Percentiles rank a stretch among this genome's conserved stretches.
phyloP scores from a whole-genome alignment of 2,888 invertebrate genomes.

The Epsilonema sp. region DNA sequence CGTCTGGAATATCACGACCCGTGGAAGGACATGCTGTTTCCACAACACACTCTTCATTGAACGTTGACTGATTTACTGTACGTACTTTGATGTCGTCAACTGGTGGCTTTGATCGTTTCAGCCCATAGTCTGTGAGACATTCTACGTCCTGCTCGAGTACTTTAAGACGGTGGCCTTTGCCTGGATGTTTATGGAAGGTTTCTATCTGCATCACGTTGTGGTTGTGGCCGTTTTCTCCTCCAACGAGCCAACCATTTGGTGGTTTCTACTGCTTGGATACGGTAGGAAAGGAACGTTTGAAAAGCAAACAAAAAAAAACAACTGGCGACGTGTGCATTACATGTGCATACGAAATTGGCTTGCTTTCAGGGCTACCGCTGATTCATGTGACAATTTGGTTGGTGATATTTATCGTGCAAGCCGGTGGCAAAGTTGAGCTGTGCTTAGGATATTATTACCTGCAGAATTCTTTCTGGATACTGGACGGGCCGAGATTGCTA shows the following conservation, averaged over 20 bases:
- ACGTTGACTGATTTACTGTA: no score
- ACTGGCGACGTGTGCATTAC: no score
- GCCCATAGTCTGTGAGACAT: constrained; percentile 57
- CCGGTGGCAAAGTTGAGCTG: constrained; percentile 17
- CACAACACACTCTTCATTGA: no score
- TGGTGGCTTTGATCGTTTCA: no score
- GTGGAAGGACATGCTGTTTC: no score
- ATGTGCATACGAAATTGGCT: no score
- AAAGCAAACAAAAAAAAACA: not conserved
- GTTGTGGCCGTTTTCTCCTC: constrained; percentile 42
- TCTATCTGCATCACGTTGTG: constrained; percentile 59
- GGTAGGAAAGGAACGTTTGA: no score
- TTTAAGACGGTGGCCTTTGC: constrained; percentile 71
- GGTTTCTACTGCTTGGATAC: constrained; percentile 32
- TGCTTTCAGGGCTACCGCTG: constrained; percentile 20
- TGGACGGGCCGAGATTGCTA: constrained; percentile 62
- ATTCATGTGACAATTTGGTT: constrained; percentile 24
- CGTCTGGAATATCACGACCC: no score
- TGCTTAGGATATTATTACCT: constrained; percentile 27
- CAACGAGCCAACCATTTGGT: constrained; percentile 28
- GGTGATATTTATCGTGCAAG: constrained; percentile 16
- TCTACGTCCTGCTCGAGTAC: constrained; percentile 63
- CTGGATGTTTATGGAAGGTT: constrained; percentile 92
- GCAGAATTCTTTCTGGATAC: constrained; percentile 45
- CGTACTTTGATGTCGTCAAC: no score